phyloP scores from a whole-genome alignment of 1,140 invertebrate genomes.

The Macrocentrus cingulum region DNA sequence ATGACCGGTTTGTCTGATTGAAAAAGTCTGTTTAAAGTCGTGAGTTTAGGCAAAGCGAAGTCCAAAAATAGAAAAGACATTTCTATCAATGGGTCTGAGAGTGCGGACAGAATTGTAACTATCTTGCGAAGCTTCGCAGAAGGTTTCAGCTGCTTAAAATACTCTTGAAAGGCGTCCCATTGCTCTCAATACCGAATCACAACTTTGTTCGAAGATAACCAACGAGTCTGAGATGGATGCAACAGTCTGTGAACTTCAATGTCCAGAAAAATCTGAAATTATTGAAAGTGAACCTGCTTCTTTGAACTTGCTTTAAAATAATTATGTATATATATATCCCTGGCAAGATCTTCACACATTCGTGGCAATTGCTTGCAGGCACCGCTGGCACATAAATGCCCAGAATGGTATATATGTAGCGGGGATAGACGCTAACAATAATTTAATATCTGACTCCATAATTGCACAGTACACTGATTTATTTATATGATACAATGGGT shows the following conservation, averaged over 20 bases:
- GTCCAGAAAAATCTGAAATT: constrained; percentile 36
- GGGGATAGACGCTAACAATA: no score
- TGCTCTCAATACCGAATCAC: constrained; percentile 29
- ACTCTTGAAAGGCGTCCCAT: constrained; percentile 25
- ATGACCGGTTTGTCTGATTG: constrained; percentile 20
- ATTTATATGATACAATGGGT: no score
- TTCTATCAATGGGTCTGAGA: constrained; percentile 14
- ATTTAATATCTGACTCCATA: no score
- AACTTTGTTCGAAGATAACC: constrained; percentile 28
- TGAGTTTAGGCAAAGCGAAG: constrained; percentile 24
- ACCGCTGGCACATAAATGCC: constrained; percentile 39
- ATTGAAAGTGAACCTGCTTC: constrained; percentile 27
- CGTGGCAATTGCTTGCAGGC: constrained; percentile 43
- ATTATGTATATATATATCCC: constrained; percentile 38
- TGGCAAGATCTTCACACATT: constrained; percentile 37
- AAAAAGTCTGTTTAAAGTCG: constrained; percentile 26
- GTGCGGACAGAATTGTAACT: background rate
- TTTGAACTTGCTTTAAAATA: constrained; percentile 42
- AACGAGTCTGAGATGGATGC: constrained; percentile 32
- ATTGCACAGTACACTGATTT: no score
- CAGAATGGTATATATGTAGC: no score
- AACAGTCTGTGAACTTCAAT: constrained; percentile 37
- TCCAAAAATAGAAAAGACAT: constrained; percentile 23
- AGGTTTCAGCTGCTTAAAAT: no score
- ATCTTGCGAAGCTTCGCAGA: no score